Percentiles rank a stretch among this genome's conserved stretches.
Conservation (phyloP, 2,888 invertebrate species). For the Temnothorax rugatulus region DNA sequence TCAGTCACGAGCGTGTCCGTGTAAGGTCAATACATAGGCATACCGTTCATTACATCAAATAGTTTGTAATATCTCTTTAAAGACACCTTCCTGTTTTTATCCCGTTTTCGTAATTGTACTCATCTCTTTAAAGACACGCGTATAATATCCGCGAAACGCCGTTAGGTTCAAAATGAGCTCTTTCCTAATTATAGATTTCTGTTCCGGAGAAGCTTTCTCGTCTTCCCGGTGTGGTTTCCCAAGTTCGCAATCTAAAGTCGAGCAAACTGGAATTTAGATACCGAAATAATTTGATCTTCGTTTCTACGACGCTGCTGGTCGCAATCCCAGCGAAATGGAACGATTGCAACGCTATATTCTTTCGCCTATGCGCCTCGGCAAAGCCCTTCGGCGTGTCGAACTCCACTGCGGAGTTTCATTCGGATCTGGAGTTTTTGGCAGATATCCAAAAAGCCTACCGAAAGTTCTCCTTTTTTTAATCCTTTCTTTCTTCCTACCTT, state of each 20-base stretch:
- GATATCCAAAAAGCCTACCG: constrained; percentile 70
- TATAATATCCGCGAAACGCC: constrained; percentile 3
- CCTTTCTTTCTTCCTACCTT: not conserved
- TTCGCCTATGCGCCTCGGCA: constrained; percentile 41
- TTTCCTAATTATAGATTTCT: constrained; percentile 36
- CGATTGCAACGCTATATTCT: constrained; percentile 61
- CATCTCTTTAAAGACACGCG: not conserved
- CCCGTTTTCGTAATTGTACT: not conserved
- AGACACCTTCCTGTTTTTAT: not conserved
- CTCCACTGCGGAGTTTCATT: constrained; percentile 58
- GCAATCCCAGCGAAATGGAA: constrained; percentile 38
- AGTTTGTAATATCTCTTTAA: not conserved
- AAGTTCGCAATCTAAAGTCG: constrained; percentile 12
- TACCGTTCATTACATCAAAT: constrained; percentile 12
- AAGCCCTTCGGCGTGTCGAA: constrained; percentile 62
- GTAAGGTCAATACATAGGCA: not conserved
- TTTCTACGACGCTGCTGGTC: not conserved
- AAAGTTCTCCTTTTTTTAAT: not conserved
- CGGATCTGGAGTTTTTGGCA: constrained; percentile 69
- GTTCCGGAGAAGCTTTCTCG: not conserved
- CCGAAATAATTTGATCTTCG: constrained; percentile 39
- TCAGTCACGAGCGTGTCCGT: not conserved
- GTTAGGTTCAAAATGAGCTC: not conserved
- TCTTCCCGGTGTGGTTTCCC: not conserved
- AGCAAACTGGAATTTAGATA: constrained; percentile 35